A percentile compares a stretch with the other conserved stretches of the same genome.
Evolutionary conservation across 2,888 invertebrate species (phyloP).

Genomic region (Ormyrus nitidulus): DNA sequence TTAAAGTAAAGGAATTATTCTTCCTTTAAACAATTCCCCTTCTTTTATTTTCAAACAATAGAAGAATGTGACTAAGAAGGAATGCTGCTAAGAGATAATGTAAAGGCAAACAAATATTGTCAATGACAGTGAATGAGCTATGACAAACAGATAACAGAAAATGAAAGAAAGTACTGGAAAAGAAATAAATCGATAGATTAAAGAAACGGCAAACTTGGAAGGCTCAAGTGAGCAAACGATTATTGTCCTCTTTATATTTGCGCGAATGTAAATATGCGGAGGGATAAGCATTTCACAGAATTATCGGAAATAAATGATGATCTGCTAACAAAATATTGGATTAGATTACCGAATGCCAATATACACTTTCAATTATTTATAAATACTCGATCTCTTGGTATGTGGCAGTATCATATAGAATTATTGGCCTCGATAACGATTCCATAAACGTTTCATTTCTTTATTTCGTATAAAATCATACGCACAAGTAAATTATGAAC

Average conservation of each 20-base stretch:
- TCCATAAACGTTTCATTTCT: neutral
- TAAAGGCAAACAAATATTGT: conserved; percentile 3
- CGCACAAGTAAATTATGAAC: too few species aligned
- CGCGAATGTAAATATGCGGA: conserved; percentile 15
- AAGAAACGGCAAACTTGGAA: conserved; percentile 2
- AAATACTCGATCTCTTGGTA: neutral
- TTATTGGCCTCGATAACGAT: conserved; percentile 26
- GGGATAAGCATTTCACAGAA: conserved; percentile 30
- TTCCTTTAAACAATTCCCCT: too few species aligned
- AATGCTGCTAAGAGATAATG: neutral
- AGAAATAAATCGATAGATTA: conserved; percentile 30
- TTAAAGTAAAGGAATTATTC: too few species aligned
- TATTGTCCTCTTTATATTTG: conserved; percentile 1
- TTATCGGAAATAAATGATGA: conserved; percentile 39
- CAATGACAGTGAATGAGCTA: conserved; percentile 16
- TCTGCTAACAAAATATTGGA: conserved; percentile 35
- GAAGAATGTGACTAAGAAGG: neutral
- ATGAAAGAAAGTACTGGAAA: conserved; percentile 25
- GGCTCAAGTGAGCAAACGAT: neutral
- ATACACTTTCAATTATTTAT: conserved; percentile 7
- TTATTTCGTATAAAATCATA: neutral
- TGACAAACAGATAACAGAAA: conserved; percentile 3
- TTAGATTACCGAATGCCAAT: conserved; percentile 31
- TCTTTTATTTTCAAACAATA: too few species aligned
- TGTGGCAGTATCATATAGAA: neutral